These are phyloP conservation scores for Brotula barbata DNA, from an alignment of 2,797 vertebrate species.

Conservation along the genomic window DNA sequence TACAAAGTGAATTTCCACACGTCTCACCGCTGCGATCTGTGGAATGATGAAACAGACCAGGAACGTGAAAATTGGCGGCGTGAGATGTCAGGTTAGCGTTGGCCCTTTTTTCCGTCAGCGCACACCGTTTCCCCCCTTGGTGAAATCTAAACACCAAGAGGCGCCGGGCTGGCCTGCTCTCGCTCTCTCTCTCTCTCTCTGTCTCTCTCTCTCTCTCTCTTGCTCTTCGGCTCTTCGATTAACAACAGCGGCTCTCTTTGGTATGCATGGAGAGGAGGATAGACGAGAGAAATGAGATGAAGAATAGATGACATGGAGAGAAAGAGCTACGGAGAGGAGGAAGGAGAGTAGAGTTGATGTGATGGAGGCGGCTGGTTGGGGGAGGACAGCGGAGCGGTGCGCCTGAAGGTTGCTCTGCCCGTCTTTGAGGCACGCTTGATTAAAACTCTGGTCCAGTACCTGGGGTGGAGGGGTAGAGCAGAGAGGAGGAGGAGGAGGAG, in stretches of 20 bases:
- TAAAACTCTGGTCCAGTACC: conserved; percentile 74
- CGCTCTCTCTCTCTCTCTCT: too few relatives aligned
- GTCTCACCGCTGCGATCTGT: conserved; percentile 16
- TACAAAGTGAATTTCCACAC: conserved; percentile 9
- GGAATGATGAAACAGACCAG: conserved; percentile 57
- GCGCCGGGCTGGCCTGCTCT: too few relatives aligned
- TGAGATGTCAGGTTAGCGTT: conserved; percentile 56
- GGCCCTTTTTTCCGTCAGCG: conserved; percentile 40
- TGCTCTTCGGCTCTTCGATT: conserved; percentile 50
- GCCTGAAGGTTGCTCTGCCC: conserved; percentile 74
- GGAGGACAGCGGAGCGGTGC: conserved; percentile 33
- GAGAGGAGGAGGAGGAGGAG: conserved; percentile 19
- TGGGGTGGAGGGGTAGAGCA: conserved; percentile 41
- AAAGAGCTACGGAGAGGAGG: conserved; percentile 45
- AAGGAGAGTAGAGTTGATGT: conserved; percentile 25
- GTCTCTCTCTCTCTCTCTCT: too few relatives aligned
- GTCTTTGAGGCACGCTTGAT: conserved; percentile 76
- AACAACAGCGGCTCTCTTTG: conserved; percentile 52
- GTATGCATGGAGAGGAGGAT: conserved; percentile 47
- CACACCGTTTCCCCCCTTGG: conserved; percentile 42
- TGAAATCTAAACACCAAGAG: conserved; percentile 52
- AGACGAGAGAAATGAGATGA: conserved; percentile 44
- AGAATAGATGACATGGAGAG: conserved; percentile 55
- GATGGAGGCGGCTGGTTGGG: conserved; percentile 12
- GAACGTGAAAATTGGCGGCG: conserved; percentile 59